Conservation (phyloP, 2,797 vertebrate species). For the Eulemur mongoz region DNA sequence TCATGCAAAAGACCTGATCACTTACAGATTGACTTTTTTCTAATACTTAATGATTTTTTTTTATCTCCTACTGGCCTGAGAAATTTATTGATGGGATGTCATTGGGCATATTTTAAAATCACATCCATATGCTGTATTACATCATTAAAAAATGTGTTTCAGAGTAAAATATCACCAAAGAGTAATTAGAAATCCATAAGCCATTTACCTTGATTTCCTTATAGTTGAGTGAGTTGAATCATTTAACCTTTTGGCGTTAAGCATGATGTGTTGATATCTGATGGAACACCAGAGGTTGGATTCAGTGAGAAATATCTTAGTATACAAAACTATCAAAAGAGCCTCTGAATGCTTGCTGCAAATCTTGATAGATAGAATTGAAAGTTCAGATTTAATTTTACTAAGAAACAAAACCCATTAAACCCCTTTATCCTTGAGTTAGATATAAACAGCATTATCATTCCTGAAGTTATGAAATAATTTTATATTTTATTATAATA, state of each 20-base stretch:
- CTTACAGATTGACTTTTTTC: neutral
- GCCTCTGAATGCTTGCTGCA: neutral
- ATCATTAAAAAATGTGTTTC: slow-evolving; percentile 11
- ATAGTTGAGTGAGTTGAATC: neutral
- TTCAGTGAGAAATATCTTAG: neutral
- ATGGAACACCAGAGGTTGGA: neutral
- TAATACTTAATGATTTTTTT: neutral
- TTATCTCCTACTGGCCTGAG: neutral
- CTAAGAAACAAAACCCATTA: neutral
- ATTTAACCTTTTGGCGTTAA: neutral
- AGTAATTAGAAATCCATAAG: slow-evolving; percentile 21
- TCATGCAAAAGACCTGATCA: neutral
- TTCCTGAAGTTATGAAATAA: neutral
- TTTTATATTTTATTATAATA: slow-evolving; percentile 27
- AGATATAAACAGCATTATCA: neutral
- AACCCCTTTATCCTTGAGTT: neutral
- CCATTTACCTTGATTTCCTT: neutral
- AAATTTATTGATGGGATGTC: neutral
- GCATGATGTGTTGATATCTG: neutral
- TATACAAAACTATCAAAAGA: neutral
- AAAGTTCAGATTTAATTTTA: slow-evolving; percentile 48
- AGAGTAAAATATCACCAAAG: slow-evolving; percentile 1
- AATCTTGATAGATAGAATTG: slow-evolving; percentile 6
- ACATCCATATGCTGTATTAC: neutral
- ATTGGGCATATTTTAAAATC: neutral